Evolutionary conservation across 2,113 vertebrate species (phyloP).

Genomic region (Caranx melampygus): DNA sequence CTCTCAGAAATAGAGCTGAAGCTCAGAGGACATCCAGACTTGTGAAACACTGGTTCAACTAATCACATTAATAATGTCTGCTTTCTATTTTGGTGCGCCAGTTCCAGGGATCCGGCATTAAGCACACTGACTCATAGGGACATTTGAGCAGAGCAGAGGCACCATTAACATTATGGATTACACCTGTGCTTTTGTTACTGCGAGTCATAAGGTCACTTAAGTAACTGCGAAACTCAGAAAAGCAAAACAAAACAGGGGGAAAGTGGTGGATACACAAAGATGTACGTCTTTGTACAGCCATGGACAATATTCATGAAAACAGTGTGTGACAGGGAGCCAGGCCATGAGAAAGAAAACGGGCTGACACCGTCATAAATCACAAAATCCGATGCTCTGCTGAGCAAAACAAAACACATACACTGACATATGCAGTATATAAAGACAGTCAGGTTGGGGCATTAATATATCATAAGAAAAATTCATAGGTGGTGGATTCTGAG

Average conservation of each 20-base stretch:
- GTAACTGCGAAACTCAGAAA: not conserved
- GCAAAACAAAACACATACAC: conserved; percentile 37
- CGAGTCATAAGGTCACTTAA: not conserved
- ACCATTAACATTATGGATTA: conserved; percentile 25
- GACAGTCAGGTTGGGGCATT: conserved; percentile 10
- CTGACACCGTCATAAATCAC: conserved; percentile 40
- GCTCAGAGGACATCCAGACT: conserved; percentile 7
- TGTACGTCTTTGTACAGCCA: not conserved
- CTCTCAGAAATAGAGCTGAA: not conserved
- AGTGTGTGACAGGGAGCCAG: conserved; percentile 2
- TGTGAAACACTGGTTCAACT: not conserved
- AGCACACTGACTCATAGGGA: not conserved
- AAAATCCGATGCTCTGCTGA: conserved; percentile 32
- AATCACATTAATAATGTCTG: conserved; percentile 1
- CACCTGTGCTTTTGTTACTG: not conserved
- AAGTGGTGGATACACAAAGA: not conserved
- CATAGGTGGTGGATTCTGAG: conserved; percentile 1
- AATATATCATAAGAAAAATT: conserved; percentile 43
- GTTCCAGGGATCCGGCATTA: not conserved
- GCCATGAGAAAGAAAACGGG: not conserved
- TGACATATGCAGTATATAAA: conserved; percentile 10
- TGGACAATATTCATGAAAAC: not conserved
- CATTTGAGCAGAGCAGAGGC: conserved; percentile 11
- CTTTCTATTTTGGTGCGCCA: not conserved
- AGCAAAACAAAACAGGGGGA: not conserved